phyloP scores from a whole-genome alignment of 2,888 invertebrate genomes.

The Cataglyphis livida region DNA sequence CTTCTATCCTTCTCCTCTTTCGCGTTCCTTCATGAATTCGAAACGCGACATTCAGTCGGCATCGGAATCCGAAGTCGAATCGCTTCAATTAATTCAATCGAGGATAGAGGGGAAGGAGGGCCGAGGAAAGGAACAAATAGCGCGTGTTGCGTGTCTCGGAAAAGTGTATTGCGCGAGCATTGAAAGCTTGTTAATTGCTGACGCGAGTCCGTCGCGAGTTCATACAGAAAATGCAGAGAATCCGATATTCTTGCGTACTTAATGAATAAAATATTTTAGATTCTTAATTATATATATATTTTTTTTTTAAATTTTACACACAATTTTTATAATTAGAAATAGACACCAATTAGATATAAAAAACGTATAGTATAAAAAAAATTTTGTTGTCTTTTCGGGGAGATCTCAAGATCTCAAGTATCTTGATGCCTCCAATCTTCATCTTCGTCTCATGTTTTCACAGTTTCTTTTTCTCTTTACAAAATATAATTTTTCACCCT shows the following conservation, averaged over 20 bases:
- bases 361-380: background rate
- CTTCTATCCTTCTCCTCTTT: background rate
- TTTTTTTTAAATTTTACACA: background rate
- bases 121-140: slow-evolving; percentile 17
- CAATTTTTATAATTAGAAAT: background rate
- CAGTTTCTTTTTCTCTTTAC: background rate
- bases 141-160: background rate
- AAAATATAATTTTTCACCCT: background rate
- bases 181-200: background rate
- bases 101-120: background rate
- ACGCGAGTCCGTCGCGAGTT: background rate
- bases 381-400: background rate
- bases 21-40: slow-evolving; percentile 66
- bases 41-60: slow-evolving; percentile 61
- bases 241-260: background rate
- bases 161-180: slow-evolving; percentile 1
- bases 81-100: slow-evolving; percentile 64
- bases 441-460: background rate
- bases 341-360: background rate
- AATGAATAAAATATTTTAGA: background rate
- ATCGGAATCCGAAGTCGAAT: slow-evolving; percentile 54
- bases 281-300: background rate
- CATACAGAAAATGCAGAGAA: background rate
- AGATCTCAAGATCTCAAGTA: background rate
- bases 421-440: background rate